Evolutionary conservation across 1,140 invertebrate genomes (phyloP), one percentile per base, ranked within the genome.

Genomic region (Tetramorium alpestre): DNA sequence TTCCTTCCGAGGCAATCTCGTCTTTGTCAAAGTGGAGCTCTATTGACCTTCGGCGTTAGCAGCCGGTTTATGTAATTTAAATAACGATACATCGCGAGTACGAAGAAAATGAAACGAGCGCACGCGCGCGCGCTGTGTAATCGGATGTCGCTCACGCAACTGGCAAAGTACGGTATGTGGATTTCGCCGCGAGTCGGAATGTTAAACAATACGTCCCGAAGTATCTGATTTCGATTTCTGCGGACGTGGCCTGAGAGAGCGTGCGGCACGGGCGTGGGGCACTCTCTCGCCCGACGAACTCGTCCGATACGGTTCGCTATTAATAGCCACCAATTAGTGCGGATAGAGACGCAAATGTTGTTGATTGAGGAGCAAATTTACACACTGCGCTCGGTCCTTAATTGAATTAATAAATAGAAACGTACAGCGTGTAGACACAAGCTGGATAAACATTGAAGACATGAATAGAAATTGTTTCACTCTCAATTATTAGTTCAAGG

Each of bases 181-280:
- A 73, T 82, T 82, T 25, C 67, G 67, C 25, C 44, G 54, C 67
- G 80, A 60, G 80, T 80, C 49, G 76, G 76, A 86, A 86, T 86
- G 85, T 67, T 81, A 80, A 86, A 86, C 85, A 86, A 86, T 86
- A 60, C 49, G 51, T 78, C 58, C 47, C 28, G n/a, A 49, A 81
- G 51, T 86, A 60, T 86, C 85, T 60, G 51, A 51, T 80, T 86
- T 80, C 73, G 64, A 81, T 81, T 86, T 86, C 76, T 69, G 76
- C 76, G 33, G 44, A 86, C 60, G 85, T 81, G 64, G 73, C 44
- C n/a, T 5, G 64, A 33, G 33, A 33, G 38, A 82, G 38, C 25
- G 10, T 58, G 16, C 47, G 44, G 28, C 16, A 18, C 13, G 18
- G 2, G 11, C n/a, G 10, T 22, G 22, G 70, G 33, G 33, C 33